Conservation (phyloP, 1,140 invertebrate species). For the Atta texana region DNA sequence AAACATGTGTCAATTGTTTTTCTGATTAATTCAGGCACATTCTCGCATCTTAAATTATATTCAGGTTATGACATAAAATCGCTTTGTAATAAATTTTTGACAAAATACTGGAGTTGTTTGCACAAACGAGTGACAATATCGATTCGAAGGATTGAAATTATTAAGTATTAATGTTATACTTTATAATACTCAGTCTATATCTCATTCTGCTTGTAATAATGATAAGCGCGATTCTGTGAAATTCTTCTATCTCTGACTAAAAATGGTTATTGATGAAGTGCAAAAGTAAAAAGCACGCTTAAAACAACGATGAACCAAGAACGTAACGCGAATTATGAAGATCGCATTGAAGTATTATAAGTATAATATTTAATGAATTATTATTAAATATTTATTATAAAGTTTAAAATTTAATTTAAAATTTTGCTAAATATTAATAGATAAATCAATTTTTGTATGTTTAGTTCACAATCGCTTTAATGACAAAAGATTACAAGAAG, state of each 20-base stretch:
- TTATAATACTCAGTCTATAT: neutral
- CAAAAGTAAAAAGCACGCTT: neutral
- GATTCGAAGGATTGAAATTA: neutral
- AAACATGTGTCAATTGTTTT: neutral
- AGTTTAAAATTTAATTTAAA: neutral
- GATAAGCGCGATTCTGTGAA: neutral
- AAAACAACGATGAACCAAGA: conserved; percentile 36
- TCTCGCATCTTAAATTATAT: conserved; percentile 29
- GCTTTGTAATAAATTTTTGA: neutral
- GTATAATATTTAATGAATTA: too few species aligned
- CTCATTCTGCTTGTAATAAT: neutral
- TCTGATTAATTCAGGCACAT: neutral
- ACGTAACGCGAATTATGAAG: neutral
- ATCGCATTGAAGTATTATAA: conserved; percentile 53
- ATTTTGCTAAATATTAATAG: neutral
- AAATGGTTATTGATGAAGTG: conserved; percentile 37
- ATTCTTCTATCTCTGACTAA: conserved; percentile 14
- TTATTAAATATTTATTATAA: neutral
- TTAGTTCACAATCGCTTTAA: conserved; percentile 65
- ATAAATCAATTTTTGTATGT: neutral
- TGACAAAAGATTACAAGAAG: conserved; percentile 51
- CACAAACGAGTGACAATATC: neutral
- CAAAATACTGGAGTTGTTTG: neutral
- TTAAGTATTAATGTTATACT: neutral
- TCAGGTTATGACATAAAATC: neutral